Evolutionary conservation across 1,140 invertebrate genomes (phyloP).

Genomic region (Leptinotarsa lineolata): DNA sequence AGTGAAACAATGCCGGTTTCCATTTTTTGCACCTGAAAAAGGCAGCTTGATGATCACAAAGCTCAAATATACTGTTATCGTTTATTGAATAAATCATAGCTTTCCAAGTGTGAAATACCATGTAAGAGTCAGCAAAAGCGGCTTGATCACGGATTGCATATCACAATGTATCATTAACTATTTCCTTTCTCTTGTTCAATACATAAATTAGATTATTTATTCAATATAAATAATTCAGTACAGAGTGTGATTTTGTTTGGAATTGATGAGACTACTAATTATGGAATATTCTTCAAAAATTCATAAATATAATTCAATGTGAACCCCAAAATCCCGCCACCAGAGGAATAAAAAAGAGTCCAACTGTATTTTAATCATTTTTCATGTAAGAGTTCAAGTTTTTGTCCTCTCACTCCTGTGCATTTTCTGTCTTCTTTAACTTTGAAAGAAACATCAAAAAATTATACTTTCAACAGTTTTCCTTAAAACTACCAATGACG

Average conservation of each 20-base stretch:
- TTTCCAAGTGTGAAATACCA: background rate
- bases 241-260: background rate
- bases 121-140: background rate
- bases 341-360: no score
- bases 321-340: no score
- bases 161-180: background rate
- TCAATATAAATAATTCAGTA: background rate
- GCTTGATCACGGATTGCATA: background rate
- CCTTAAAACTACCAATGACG: no score
- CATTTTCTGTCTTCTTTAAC: no score
- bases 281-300: no score
- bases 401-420: no score
- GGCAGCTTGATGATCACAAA: background rate
- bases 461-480: no score
- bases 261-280: no score
- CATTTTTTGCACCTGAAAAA: background rate
- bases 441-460: no score
- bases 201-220: background rate
- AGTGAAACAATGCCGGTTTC: background rate
- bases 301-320: no score
- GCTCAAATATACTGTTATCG: background rate
- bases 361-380: no score
- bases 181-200: background rate
- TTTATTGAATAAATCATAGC: constrained; percentile 7
- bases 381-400: no score